Evolutionary conservation across 1,140 invertebrate genomes (phyloP).

Genomic region (Coptotermes formosanus): DNA sequence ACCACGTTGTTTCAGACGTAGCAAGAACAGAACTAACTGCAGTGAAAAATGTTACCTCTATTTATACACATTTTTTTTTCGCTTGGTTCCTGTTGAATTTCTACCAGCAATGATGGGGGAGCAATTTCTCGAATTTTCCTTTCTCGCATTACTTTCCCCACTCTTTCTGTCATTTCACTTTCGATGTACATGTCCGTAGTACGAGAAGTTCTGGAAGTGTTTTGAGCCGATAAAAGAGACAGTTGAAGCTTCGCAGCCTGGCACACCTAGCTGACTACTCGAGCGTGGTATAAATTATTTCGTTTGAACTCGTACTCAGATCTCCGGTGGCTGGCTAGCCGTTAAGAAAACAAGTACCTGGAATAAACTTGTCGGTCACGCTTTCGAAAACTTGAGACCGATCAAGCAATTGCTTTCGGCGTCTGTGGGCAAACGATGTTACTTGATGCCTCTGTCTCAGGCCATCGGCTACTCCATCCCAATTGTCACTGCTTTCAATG

Average conservation of each 20-base stretch:
- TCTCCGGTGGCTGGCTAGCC: background rate
- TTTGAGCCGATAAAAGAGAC: no score
- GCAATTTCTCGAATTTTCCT: background rate
- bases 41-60: background rate
- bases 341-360: background rate
- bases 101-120: background rate
- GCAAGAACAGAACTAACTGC: background rate
- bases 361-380: background rate
- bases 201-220: background rate
- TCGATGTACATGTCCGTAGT: background rate
- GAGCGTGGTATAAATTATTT: background rate
- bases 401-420: background rate
- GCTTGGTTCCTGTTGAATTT: background rate
- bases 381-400: background rate
- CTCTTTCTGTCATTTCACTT: background rate
- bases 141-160: background rate
- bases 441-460: background rate
- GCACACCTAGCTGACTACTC: background rate
- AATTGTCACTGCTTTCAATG: no score
- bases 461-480: no score
- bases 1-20: background rate
- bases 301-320: background rate
- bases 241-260: background rate
- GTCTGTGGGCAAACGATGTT: background rate
- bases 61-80: constrained; percentile 7